A percentile compares a stretch with the other conserved stretches of the same genome.
Evolutionary conservation across 2,888 invertebrate species (phyloP).

Genomic region (Hoplodrina blanda): DNA sequence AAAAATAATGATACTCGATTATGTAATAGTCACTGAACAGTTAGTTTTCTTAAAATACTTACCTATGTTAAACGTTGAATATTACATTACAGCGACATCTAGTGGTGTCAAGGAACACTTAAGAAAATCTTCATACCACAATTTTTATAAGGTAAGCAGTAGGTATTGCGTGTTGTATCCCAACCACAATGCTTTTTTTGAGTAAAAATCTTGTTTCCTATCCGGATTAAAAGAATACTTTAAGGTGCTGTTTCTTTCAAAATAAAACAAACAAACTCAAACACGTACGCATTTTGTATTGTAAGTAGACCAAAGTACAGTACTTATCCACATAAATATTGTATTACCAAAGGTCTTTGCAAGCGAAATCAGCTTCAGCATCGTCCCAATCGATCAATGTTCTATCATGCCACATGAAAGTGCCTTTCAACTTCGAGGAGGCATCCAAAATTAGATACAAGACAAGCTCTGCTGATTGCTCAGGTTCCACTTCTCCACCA

Average conservation of each 20-base stretch:
- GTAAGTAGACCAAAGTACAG: too few species aligned
- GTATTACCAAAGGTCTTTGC: constrained; percentile 74
- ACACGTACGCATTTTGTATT: neutral
- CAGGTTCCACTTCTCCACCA: constrained; percentile 91
- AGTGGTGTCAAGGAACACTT: neutral
- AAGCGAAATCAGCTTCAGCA: constrained; percentile 78
- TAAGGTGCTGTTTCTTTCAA: neutral
- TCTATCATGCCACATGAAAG: constrained; percentile 92
- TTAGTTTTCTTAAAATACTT: too few species aligned
- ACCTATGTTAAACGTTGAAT: too few species aligned
- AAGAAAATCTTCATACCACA: neutral
- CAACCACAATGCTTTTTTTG: too few species aligned
- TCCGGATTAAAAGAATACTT: too few species aligned
- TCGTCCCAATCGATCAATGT: constrained; percentile 92
- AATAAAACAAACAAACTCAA: constrained; percentile 13
- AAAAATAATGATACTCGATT: neutral
- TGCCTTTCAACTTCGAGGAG: constrained; percentile 91
- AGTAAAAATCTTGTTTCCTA: too few species aligned
- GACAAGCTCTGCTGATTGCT: constrained; percentile 89
- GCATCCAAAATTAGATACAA: constrained; percentile 92
- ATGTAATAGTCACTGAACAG: too few species aligned
- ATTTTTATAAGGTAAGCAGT: neutral
- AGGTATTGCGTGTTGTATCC: too few species aligned
- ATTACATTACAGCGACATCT: constrained; percentile 30
- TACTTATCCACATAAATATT: neutral